Base-by-base conservation (phyloP, 2,797 vertebrate species). In the Acropternis orthonyx region DNA sequence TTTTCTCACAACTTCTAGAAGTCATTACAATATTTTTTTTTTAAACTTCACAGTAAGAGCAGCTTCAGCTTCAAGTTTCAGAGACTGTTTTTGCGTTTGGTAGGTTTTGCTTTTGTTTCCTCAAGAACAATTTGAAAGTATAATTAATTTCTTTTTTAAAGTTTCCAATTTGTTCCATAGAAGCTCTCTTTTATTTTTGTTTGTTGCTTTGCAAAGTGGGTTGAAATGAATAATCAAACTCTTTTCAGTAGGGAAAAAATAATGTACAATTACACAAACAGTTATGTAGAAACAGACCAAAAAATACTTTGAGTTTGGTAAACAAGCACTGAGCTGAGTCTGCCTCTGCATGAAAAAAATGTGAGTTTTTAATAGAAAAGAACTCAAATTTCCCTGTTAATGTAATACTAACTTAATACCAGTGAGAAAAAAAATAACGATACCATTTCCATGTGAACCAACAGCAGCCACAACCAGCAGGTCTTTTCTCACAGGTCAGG, bases 191-290 rank as follows among this genome's bases (percentile, higher is more conserved):
- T 72, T 41, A 16, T 68, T 89, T 78, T 76, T 56, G 5, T 51
- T 77, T 74, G 76, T 69, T 88, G 48, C n/a, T 92, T 79, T 55
- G 13, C 16, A 49, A 69, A 81, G 66, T 59, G 62, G 63, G 44
- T 54, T 77, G 41, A 87, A 93, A 95, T 77, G 4, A 95, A 85
- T 91, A 89, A 95, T 19, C 95, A 18, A 93, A 89, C 26, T 85
- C 44, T 80, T 94, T 90, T 91, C 61, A 58, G 21, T 26, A 62
- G 21, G 44, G 15, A 44, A 73, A 85, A 89, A 68, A 61, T 41
- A 85, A 55, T 7, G 13, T 54, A 41, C 61, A 88, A 73, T 48
- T 90, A 22, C 71, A 92, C 27, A 62, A 86, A 92, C 37, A 86
- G n/a, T 80, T 88, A 80, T 0, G 0, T 11, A 81, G 59, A 89